phyloP scores from a whole-genome alignment of 2,888 invertebrate species.

The Cotesia congregata region DNA sequence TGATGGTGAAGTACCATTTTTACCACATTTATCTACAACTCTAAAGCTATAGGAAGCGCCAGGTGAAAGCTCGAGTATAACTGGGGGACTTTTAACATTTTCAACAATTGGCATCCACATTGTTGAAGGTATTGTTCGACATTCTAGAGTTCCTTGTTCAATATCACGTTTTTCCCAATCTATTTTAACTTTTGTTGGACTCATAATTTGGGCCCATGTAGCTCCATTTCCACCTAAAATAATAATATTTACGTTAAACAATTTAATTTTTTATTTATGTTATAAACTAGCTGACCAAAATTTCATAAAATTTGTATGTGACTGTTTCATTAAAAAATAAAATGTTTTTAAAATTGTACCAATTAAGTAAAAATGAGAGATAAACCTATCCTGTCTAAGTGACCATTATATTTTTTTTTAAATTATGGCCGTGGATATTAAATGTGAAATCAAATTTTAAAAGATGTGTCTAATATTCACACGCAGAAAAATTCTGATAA shows the following conservation, averaged over 20 bases:
- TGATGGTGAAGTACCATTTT: constrained; percentile 74
- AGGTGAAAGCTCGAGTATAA: constrained; percentile 59
- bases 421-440: too few species aligned
- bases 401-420: too few species aligned
- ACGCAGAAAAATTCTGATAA: too few species aligned
- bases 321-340: too few species aligned
- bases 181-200: constrained; percentile 61
- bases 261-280: neutral
- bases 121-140: constrained; percentile 60
- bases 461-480: too few species aligned
- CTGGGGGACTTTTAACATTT: constrained; percentile 59
- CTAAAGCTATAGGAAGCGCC: constrained; percentile 83
- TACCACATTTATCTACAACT: constrained; percentile 74
- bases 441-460: too few species aligned
- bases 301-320: too few species aligned
- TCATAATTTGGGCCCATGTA: constrained; percentile 62
- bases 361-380: too few species aligned
- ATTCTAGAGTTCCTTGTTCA: constrained; percentile 62
- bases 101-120: constrained; percentile 60
- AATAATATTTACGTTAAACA: neutral
- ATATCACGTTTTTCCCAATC: constrained; percentile 62
- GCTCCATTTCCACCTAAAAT: constrained; percentile 48
- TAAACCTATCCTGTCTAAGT: too few species aligned
- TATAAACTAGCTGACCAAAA: too few species aligned
- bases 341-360: too few species aligned